phyloP scores from a whole-genome alignment of 2,113 vertebrate genomes.

The Prinia subflava region DNA sequence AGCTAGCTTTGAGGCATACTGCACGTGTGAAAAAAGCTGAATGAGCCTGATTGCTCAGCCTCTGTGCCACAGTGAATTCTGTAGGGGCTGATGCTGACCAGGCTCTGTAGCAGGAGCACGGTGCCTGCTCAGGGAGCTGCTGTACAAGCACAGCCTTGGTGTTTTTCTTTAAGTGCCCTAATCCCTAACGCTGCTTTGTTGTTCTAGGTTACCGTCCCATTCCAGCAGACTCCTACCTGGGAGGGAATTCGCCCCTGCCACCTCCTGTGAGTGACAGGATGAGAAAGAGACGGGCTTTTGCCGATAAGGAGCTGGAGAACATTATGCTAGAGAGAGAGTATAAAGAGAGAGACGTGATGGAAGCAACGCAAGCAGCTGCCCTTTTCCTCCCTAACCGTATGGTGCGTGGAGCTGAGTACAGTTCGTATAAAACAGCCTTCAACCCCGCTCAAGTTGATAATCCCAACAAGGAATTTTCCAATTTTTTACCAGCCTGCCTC shows the following conservation, averaged over 20 bases:
- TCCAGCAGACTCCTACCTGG: constrained; percentile 84
- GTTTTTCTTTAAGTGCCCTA: not conserved
- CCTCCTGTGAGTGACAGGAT: constrained; percentile 96
- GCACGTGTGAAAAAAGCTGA: not conserved
- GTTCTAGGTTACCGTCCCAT: constrained; percentile 91
- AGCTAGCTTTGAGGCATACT: not conserved
- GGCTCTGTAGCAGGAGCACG: fast-evolving
- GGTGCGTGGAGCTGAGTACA: constrained; percentile 86
- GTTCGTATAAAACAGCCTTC: constrained; percentile 85
- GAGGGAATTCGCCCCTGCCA: constrained; percentile 81
- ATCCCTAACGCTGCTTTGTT: constrained; percentile 16
- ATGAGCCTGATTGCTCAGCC: not conserved
- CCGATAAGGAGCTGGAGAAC: constrained; percentile 96
- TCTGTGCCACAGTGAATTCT: not conserved
- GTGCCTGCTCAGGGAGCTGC: fast-evolving
- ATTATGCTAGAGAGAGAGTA: constrained; percentile 98
- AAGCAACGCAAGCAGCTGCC: constrained; percentile 83
- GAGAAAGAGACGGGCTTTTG: constrained; percentile 96
- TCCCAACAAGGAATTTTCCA: constrained; percentile 84
- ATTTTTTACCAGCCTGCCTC: constrained; percentile 85
- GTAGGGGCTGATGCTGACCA: not conserved
- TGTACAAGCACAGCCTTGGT: not conserved
- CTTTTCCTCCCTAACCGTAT: constrained; percentile 84
- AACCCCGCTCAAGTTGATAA: constrained; percentile 73
- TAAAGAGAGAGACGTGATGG: constrained; percentile 93